Percentiles rank a stretch among this genome's conserved stretches.
Evolutionary conservation across 2,888 invertebrate genomes (phyloP).

Genomic region (Amiota mariae): DNA sequence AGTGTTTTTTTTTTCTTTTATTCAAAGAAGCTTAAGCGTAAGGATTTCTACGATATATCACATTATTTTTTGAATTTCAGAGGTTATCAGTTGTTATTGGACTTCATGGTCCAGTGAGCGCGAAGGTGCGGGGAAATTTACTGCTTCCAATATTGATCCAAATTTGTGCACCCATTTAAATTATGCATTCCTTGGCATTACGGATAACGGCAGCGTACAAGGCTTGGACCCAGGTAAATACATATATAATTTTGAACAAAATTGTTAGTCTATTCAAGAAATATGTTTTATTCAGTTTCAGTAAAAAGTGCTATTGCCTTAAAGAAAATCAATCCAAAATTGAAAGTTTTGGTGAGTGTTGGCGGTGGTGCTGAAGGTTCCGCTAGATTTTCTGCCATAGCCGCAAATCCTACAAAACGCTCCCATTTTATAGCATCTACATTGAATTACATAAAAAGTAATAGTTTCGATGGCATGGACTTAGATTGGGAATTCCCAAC

Average conservation of each 20-base stretch:
- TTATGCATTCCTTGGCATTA: conserved; percentile 64
- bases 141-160: conserved; percentile 55
- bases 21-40: too few species aligned
- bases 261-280: background rate
- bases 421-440: conserved; percentile 83
- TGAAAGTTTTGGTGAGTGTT: conserved; percentile 86
- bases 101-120: conserved; percentile 65
- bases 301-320: conserved; percentile 55
- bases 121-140: conserved; percentile 57
- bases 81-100: conserved; percentile 62
- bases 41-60: too few species aligned
- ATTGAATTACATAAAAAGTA: conserved; percentile 82
- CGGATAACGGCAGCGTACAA: conserved; percentile 48
- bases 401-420: conserved; percentile 82
- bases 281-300: conserved; percentile 45
- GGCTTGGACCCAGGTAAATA: conserved; percentile 56
- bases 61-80: conserved; percentile 33
- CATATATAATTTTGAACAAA: background rate
- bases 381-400: conserved; percentile 87
- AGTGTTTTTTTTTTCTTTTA: background rate
- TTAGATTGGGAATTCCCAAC: conserved; percentile 95
- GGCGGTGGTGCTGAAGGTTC: conserved; percentile 97
- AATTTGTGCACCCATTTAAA: conserved; percentile 60
- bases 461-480: conserved; percentile 91
- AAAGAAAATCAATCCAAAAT: conserved; percentile 53